These are phyloP conservation scores for Forbesichthys papilliferus DNA, from an alignment of 2,113 vertebrate species.

Conservation along the genomic window DNA sequence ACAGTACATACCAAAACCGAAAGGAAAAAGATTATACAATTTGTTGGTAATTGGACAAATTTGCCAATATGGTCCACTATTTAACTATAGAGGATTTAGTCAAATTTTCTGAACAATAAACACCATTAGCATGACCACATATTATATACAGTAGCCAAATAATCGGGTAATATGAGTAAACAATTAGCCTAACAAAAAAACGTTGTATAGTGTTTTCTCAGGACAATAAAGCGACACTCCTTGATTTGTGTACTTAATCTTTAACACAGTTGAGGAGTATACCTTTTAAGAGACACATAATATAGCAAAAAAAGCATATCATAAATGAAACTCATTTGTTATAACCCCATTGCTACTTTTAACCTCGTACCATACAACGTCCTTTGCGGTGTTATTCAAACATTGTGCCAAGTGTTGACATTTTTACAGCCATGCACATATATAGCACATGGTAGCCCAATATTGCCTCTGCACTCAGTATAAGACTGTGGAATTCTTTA, in stretches of 20 bases:
- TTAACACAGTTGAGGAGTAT: no score
- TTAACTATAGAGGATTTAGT: background rate
- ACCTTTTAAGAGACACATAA: slow-evolving; percentile 5
- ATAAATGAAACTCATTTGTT: slow-evolving; percentile 25
- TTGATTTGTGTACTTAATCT: no score
- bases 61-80: background rate
- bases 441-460: slow-evolving; percentile 24
- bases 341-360: background rate
- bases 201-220: slow-evolving; percentile 7
- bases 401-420: slow-evolving; percentile 22
- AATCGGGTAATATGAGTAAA: background rate
- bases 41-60: background rate
- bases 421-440: slow-evolving; percentile 14
- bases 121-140: background rate
- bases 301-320: background rate
- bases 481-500: background rate
- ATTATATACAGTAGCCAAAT: background rate
- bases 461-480: slow-evolving; percentile 25
- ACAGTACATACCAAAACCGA: background rate
- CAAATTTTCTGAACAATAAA: background rate
- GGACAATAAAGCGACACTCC: background rate
- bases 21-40: background rate
- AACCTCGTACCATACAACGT: background rate
- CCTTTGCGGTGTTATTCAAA: slow-evolving; percentile 11
- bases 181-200: background rate